Conservation (phyloP, 1,140 invertebrate species). For the Thrips palmi region DNA sequence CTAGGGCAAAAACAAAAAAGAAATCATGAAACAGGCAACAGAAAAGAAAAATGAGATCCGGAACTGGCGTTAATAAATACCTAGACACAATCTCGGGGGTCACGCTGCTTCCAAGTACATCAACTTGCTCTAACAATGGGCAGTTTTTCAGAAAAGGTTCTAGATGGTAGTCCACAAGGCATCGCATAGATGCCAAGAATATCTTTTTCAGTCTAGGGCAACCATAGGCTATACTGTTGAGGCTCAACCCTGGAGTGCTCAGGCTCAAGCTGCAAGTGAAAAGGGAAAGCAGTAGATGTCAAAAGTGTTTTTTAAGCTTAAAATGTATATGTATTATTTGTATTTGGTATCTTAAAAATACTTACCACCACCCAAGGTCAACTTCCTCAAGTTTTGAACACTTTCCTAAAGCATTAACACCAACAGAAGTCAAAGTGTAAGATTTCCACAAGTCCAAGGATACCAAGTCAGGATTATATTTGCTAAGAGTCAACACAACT, state of each 20-base stretch:
- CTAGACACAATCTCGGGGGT: slow-evolving; percentile 44
- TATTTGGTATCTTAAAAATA: slow-evolving; percentile 14
- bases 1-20: too few species aligned
- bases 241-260: slow-evolving; percentile 28
- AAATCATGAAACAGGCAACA: slow-evolving; percentile 18
- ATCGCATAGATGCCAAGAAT: slow-evolving; percentile 55
- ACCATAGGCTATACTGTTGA: slow-evolving; percentile 27
- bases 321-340: neutral
- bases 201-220: slow-evolving; percentile 52
- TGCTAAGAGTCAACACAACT: slow-evolving; percentile 40
- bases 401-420: slow-evolving; percentile 43
- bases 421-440: slow-evolving; percentile 46
- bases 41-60: slow-evolving; percentile 8
- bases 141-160: slow-evolving; percentile 44
- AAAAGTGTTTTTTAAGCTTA: slow-evolving; percentile 12
- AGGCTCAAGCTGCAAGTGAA: slow-evolving; percentile 25
- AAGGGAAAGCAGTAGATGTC: neutral
- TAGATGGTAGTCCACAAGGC: slow-evolving; percentile 57
- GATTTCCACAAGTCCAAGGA: slow-evolving; percentile 77
- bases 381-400: slow-evolving; percentile 57
- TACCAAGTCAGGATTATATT: slow-evolving; percentile 41
- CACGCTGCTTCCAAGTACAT: slow-evolving; percentile 62
- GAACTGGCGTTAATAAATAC: slow-evolving; percentile 15
- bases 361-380: slow-evolving; percentile 81
- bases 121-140: slow-evolving; percentile 50